Conservation (phyloP, 2,113 vertebrate species). For the Harpagus bidentatus region DNA sequence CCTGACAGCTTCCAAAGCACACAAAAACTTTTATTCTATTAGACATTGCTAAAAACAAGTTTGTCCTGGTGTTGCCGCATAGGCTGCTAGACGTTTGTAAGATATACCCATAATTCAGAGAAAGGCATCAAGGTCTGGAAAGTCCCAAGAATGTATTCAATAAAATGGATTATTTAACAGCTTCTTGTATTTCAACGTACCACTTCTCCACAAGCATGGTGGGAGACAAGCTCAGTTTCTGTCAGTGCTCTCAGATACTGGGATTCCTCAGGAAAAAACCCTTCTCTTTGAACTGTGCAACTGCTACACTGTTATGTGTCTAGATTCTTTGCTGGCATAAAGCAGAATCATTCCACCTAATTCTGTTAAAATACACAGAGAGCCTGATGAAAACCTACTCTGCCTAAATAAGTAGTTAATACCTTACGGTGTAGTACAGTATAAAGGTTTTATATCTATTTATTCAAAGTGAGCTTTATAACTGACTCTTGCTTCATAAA, state of each 20-base stretch:
- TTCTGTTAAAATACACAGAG: neutral
- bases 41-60: neutral
- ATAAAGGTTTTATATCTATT: neutral
- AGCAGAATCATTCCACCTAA: neutral
- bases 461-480: neutral
- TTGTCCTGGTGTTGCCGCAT: neutral
- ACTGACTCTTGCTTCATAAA: neutral
- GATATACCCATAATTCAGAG: neutral
- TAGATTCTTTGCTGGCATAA: neutral
- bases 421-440: neutral
- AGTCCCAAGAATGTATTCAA: neutral
- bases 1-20: neutral
- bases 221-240: neutral
- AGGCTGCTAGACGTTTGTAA: neutral
- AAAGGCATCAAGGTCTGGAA: neutral
- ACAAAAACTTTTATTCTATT: neutral
- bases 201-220: neutral
- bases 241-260: neutral
- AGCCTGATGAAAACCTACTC: neutral
- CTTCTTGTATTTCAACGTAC: accelerated
- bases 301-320: neutral
- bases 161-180: neutral
- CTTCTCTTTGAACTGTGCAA: neutral
- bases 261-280: neutral
- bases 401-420: neutral